Percentiles rank a stretch among this genome's conserved stretches.
Conservation (phyloP, 2,888 invertebrate genomes). For the Timandra comae region DNA sequence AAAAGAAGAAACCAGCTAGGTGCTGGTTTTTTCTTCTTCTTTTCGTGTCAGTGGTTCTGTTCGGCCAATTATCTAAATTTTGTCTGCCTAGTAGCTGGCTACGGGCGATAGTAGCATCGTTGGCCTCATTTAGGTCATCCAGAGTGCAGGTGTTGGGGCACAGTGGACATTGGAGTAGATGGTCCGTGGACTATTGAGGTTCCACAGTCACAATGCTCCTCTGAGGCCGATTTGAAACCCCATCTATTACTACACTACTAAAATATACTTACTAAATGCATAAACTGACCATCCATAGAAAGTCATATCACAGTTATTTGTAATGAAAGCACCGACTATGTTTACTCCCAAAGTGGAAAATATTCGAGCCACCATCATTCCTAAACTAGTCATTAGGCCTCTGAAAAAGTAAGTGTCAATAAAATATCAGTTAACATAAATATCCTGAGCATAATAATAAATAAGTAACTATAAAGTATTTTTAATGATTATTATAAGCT, state of each 20-base stretch:
- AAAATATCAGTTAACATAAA: too few relatives aligned
- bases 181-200: neutral
- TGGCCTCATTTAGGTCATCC: too few relatives aligned
- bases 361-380: slow-evolving; percentile 46
- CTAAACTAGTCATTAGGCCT: slow-evolving; percentile 43
- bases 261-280: slow-evolving; percentile 38
- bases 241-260: slow-evolving; percentile 1
- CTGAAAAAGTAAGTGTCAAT: slow-evolving; percentile 34
- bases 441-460: too few relatives aligned
- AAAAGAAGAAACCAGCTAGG: too few relatives aligned
- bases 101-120: neutral
- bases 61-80: too few relatives aligned
- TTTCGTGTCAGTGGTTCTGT: too few relatives aligned
- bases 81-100: too few relatives aligned
- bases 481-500: too few relatives aligned
- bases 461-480: too few relatives aligned
- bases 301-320: slow-evolving; percentile 35
- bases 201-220: neutral
- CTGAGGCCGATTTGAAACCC: neutral
- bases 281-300: slow-evolving; percentile 40
- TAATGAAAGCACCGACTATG: slow-evolving; percentile 39
- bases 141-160: too few relatives aligned
- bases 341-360: slow-evolving; percentile 41
- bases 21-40: too few relatives aligned
- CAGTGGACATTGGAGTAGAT: too few relatives aligned